Percentiles rank a stretch among this genome's conserved stretches.
Conservation (phyloP, 2,888 invertebrate genomes). For the Calliphora vomitoria region DNA sequence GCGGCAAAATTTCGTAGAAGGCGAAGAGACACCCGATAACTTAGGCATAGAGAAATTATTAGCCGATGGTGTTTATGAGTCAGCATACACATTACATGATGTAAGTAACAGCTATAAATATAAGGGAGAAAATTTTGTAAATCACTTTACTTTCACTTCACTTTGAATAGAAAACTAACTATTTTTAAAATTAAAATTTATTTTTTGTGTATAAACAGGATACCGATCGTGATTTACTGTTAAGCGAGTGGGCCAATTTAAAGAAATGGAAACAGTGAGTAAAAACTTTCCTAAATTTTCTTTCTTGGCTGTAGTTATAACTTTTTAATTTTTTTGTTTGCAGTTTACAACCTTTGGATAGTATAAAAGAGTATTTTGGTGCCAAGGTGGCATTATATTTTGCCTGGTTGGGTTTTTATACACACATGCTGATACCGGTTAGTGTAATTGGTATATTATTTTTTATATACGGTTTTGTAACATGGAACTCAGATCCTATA, state of each 20-base stretch:
- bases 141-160: too few relatives aligned
- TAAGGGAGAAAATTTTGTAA: not conserved
- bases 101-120: conserved; percentile 85
- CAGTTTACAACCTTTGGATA: conserved; percentile 89
- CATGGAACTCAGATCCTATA: conserved; percentile 85
- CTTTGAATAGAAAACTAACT: too few relatives aligned
- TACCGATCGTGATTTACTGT: conserved; percentile 87
- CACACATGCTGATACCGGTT: conserved; percentile 91
- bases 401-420: conserved; percentile 94
- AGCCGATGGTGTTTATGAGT: conserved; percentile 87
- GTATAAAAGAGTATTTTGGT: conserved; percentile 91
- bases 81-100: conserved; percentile 91
- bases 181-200: not conserved
- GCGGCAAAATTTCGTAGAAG: conserved; percentile 87
- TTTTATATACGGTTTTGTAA: conserved; percentile 87
- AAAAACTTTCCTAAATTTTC: not conserved
- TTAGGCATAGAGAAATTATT: conserved; percentile 89
- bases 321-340: conserved; percentile 31
- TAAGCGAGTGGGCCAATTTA: conserved; percentile 90
- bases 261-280: conserved; percentile 88
- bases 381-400: conserved; percentile 92
- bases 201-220: conserved; percentile 78
- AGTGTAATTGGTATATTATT: conserved; percentile 89
- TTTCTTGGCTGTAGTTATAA: not conserved
- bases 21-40: conserved; percentile 84